Evolutionary conservation across 2,888 invertebrate genomes (phyloP), one percentile per base, ranked within the genome.

Genomic region (Parnassius mnemosyne): DNA sequence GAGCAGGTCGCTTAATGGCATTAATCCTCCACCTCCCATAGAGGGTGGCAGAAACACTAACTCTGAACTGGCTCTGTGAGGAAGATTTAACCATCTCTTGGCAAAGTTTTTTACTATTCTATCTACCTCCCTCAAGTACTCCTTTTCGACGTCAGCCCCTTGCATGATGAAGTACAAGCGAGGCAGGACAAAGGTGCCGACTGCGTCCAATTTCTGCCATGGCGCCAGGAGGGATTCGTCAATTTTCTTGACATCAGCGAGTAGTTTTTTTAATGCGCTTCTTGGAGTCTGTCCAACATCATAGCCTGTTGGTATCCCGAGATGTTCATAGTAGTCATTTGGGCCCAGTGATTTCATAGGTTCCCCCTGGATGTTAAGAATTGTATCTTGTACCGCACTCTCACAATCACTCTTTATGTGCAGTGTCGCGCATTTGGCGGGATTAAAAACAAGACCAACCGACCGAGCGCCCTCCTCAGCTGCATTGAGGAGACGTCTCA

Each of bases 241-340:
- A 20, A 44, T 54, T 16, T 54, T 54, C 13, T 44, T 16, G 10
- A 54, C 12, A 11, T 54, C 54, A 1, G 25, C 10, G 43, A 25
- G 3, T 9, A 52, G 20, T 20, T 25, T 20, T 9, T 10, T 10
- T 12, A 54, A n/a, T 10, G 54, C 13, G 47, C 11, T 20, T 5
- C n/a, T 20, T 12, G n/a, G 46, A n/a, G 46, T 34, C 25, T 34
- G 44, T 11, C 12, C 46, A 1, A 62, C 10, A 25, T 54, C 43
- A 42, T 20, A 54, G 54, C 44, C 44, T 3, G 54, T 54, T 11
- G 44, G 43, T 3, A 54, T 54, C 0, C 44, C 20, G 3, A 16
- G 10, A 42, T 83, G 86, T 13, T 53, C 13, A 43, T 43, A 11
- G 43, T 10, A 43, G 2, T 43, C 43, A 11, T 3, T 11, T 9